Base-by-base conservation (phyloP, 2,888 invertebrate genomes). In the Parnassius apollo region DNA sequence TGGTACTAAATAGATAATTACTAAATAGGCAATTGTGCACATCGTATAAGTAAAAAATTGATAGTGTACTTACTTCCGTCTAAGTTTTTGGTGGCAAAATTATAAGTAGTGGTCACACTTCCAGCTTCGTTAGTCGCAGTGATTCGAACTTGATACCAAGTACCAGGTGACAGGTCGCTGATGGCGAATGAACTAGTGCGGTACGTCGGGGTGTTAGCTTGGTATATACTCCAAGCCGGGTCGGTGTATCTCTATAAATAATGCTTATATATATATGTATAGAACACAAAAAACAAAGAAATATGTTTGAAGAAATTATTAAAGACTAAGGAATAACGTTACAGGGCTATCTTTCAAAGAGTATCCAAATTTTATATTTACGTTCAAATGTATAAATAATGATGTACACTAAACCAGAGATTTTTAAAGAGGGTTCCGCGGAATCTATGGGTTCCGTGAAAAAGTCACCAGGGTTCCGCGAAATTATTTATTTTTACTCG, bases 41-140 rank as follows among this genome's bases (percentile, higher is more conserved):
- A 1, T 13, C 11, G 13, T 9, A 49, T 13, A 18, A 45, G 22
- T 44, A 35, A 11, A 2, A 7, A 35, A 49, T 13, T 42, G 45
- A n/a, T 42, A 46, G 4, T 11, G 7, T 11, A 83, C 88, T 88
- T 75, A 94, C 94, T 93, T 65, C 94, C 95, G 69, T 93, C 92
- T 64, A 87, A 86, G 22, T 93, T 93, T 58, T 94, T 92, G 0
- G 95, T 95, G 2, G 94, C 93, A 67, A 93, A 94, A 60, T 79
- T 88, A 66, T 94, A 93, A 0, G 90, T 82, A 8, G 92, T 92
- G 42, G 91, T 90, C 0, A 93, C 92, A 12, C 91, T 88, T 0
- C 95, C 95, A 1, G 95, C 94, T 64, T 94, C 94, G 72, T 94
- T 95, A 68, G 91, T 88, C 0, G 94, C 94, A 0, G 92, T 92